Evolutionary conservation across 2,888 invertebrate genomes (phyloP).

Genomic region (Prenolepis imparis): DNA sequence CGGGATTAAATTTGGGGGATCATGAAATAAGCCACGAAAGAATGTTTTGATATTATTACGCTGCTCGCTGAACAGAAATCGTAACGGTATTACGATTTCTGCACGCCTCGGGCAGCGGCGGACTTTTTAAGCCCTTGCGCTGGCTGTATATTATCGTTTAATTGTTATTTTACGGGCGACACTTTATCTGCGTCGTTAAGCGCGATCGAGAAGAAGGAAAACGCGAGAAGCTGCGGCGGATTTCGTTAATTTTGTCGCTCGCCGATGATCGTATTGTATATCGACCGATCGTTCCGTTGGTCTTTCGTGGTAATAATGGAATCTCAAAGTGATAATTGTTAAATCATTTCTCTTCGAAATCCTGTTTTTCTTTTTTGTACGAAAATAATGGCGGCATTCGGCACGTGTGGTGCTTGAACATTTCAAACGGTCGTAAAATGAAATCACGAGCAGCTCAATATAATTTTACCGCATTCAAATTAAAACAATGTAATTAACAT

Average conservation of each 20-base stretch:
- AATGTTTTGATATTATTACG: constrained; percentile 28
- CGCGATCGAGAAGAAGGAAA: neutral
- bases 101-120: neutral
- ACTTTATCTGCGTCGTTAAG: constrained; percentile 34
- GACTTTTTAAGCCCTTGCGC: constrained; percentile 27
- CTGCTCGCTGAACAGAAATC: constrained; percentile 14
- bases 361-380: neutral
- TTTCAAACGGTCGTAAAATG: constrained; percentile 51
- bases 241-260: constrained; percentile 29
- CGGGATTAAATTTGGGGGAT: constrained; percentile 66
- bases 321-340: constrained; percentile 12
- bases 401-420: neutral
- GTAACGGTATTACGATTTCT: constrained; percentile 2
- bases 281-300: neutral
- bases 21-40: constrained; percentile 35
- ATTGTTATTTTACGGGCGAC: constrained; percentile 46
- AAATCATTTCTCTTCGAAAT: neutral
- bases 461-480: constrained; percentile 70
- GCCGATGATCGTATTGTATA: neutral
- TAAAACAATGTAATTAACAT: constrained; percentile 81
- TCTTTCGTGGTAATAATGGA: neutral
- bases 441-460: constrained; percentile 75
- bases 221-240: neutral
- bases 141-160: constrained; percentile 20
- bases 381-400: neutral